A percentile compares a stretch with the other conserved stretches of the same genome.
Conservation (phyloP, 2,797 vertebrate genomes). For the Numenius phaeopus region DNA sequence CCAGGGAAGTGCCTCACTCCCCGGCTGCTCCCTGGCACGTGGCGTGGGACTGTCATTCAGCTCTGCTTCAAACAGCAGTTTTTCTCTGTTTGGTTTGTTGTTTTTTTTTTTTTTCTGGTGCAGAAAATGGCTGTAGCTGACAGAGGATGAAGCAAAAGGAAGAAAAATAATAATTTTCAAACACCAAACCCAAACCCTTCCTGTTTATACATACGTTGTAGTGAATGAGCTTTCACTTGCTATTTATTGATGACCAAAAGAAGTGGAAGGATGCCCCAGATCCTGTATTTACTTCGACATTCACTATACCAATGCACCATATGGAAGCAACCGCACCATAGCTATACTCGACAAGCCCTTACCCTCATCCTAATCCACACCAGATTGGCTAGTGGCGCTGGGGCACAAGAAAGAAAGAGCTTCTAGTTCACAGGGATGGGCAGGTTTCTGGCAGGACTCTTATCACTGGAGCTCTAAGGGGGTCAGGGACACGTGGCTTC, state of each 20-base stretch:
- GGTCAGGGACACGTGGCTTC: background rate
- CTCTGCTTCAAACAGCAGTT: background rate
- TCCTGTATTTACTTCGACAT: background rate
- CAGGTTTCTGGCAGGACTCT: background rate
- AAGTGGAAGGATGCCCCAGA: background rate
- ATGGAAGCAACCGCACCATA: background rate
- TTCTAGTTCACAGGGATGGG: background rate
- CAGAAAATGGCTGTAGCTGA: background rate
- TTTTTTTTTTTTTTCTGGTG: background rate
- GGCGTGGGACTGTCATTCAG: background rate
- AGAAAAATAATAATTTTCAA: background rate
- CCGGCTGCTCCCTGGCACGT: background rate
- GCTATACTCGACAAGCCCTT: background rate
- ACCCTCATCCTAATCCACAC: background rate
- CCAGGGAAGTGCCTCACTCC: background rate
- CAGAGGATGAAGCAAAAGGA: background rate
- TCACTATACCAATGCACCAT: background rate
- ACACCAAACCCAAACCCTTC: background rate
- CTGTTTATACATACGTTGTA: background rate
- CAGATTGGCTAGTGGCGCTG: background rate
- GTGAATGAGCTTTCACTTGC: background rate
- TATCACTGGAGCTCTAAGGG: fast-evolving
- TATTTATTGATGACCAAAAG: background rate
- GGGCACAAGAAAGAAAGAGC: background rate
- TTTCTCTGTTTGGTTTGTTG: background rate